Evolutionary conservation across 2,797 vertebrate species (phyloP), one percentile per base, ranked within the genome.

Genomic region (Phyllotis vaccarum): DNA sequence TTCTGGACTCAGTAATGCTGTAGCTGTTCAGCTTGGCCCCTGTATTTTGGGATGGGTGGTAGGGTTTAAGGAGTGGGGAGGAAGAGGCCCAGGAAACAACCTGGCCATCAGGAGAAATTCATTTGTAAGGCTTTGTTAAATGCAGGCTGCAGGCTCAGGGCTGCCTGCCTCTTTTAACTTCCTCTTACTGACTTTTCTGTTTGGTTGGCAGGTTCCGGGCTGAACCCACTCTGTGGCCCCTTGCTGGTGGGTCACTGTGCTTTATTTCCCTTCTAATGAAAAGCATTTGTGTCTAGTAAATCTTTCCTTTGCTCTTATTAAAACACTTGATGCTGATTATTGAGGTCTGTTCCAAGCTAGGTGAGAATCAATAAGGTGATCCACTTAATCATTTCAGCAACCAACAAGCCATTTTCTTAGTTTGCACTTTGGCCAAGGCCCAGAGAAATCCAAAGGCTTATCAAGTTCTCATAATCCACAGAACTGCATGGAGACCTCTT

Each of bases 211-310:
- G 97, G 98, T 19, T 0, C 96, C 89, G 96, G 92, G 95, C 89
- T 98, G 98, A 98, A 98, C 98, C 95, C 97, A 96, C 0, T 12
- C 98, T 60, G 93, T 98, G 98, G 98, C 98, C 98, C 97, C 97
- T 98, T 97, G 98, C 97, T 95, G 94, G 98, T 96, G 97, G 99
- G 99, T 99, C 99, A 99, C 98, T 97, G 97, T 98, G 99, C 98
- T 98, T 98, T 99, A 99, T 99, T 99, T 99, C 98, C 98, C 98
- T 98, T 94, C 98, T 99, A 99, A 99, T 99, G 98, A 99, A 98
- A 99, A 99, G 98, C 99, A 99, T 98, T 99, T 99, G 98, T 94
- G 43, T 96, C 96, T 96, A 98, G 97, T 99, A 98, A 98, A 98
- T 98, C 98, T 98, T 98, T 98, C 97, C 97, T 98, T 98, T 98